Evolutionary conservation across 2,888 invertebrate genomes (phyloP), one percentile per base, ranked within the genome.

Genomic region (Chironomus riparius): DNA sequence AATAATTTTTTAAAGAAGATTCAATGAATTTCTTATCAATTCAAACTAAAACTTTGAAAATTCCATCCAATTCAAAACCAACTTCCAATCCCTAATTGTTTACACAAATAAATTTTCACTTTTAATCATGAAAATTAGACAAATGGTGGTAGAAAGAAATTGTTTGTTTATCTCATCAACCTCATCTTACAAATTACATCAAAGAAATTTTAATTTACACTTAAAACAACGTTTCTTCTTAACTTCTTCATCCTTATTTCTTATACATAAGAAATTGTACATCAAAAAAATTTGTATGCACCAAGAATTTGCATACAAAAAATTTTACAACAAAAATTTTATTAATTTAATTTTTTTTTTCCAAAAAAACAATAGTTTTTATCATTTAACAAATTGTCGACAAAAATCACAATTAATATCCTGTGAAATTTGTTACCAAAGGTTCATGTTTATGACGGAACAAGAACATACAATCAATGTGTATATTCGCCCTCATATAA

Each of bases 161-260:
- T 15, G 13, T 56, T 50, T 15, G 4, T n/a, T 21, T 12, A 70
- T 18, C 12, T 70, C 18, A 47, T n/a, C 47, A 21, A 69, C n/a
- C 21, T 70, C 71, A 71, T 71, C 22, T 50, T 71, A 71, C 13
- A 65, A 56, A 24, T 15, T 71, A 71, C 71, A 71, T 24, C 21
- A 21, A 71, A 71, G 50, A 18, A 50, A 71, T 24, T 71, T 56
- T 50, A n/a, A 21, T 13, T 65, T 65, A 71, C 71, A 71, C 71
- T 50, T 71, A 71, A 56, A 71, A 56, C 22, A 22, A 22, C 22
- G 48, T 7, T 18, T 47, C 21, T 4, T 71, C 56, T 21, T 56
- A 50, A n/a, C 56, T 18, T n/a, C n/a, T n/a, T 56, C 56, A 4
- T 56, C n/a, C 18, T 56, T 18, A 56, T 56, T 56, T 56, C 38